Base-by-base conservation (phyloP, 2,888 invertebrate species). In the Congeria kusceri region DNA sequence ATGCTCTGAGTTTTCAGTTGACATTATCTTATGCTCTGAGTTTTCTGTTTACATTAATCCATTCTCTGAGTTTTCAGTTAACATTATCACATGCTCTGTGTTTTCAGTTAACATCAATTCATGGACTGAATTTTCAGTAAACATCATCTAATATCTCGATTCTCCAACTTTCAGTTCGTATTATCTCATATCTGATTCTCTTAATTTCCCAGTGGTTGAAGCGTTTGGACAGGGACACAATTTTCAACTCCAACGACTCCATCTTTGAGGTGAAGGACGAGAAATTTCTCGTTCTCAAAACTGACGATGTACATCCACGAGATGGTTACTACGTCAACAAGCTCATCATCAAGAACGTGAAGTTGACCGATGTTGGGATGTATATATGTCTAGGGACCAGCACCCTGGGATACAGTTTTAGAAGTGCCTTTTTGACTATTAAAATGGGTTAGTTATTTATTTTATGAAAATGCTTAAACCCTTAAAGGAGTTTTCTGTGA, bases 311-410 rank as follows among this genome's bases (percentile, higher is more conserved):
- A 7, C 84, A 86, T 76, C 85, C 87, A 39, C 85, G 89, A 15
- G 93, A 93, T 61, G 93, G 93, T 3, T 88, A 92, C 25, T 94
- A 93, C 86, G 90, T 93, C 13, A 94, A 94, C 85, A 94, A 94
- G 71, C 90, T 94, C 53, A 89, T 93, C 65, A 93, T 94, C 32
- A 87, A 89, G 32, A 88, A 90, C 64, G 94, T 92, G 56, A 86
- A 87, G 25, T 87, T 90, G 32, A 77, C 86, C 3, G 93, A 94
- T 82, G 89, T 93, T 4, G 94, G 94, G 28, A 93, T 93, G 90
- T 94, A 94, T 87, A 93, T 94, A 70, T 94, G 94, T 84, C 93
- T 94, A 15, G 94, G 94, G 1, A 94, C 94, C 56, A 94, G 93
- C 85, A 90, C 91, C 20, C 92, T 92, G 87, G 94, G 94, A n/a